These are phyloP conservation scores for Pelusios castaneus DNA, from an alignment of 2,113 vertebrate genomes.

Conservation along the genomic window DNA sequence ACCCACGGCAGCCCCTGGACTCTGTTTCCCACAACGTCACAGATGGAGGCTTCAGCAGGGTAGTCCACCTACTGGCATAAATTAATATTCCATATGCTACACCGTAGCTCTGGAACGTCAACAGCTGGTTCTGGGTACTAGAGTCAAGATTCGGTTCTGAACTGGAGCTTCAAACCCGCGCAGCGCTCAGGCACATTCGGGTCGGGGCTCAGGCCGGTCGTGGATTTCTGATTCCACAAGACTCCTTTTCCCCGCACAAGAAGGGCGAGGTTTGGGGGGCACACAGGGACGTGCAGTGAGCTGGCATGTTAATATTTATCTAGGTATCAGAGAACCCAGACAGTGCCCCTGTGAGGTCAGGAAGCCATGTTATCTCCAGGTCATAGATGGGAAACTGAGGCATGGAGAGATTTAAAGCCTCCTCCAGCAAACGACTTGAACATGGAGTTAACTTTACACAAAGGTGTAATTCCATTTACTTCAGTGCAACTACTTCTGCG, in stretches of 20 bases:
- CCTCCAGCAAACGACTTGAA: background rate
- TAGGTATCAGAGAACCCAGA: too few species aligned
- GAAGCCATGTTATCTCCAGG: background rate
- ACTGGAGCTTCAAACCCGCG: too few species aligned
- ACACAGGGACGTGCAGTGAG: background rate
- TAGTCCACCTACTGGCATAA: too few species aligned
- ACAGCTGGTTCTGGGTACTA: too few species aligned
- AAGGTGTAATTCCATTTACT: background rate
- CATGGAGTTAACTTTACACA: background rate
- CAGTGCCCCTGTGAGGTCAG: background rate
- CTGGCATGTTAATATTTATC: background rate
- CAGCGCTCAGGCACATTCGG: background rate
- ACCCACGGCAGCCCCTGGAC: background rate
- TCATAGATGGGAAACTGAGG: background rate
- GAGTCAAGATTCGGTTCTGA: too few species aligned
- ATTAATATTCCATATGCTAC: too few species aligned
- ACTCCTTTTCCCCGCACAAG: background rate
- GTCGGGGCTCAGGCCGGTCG: background rate
- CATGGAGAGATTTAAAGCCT: background rate
- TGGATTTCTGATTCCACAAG: background rate
- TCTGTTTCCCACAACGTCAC: background rate
- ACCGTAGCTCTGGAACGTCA: too few species aligned
- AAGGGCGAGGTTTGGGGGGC: background rate
- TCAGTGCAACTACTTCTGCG: background rate
- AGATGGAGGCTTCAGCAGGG: background rate